Evolutionary conservation across 2,113 vertebrate species (phyloP), one percentile per base, ranked within the genome.

Genomic region (Protobothrops mucrosquamatus): DNA sequence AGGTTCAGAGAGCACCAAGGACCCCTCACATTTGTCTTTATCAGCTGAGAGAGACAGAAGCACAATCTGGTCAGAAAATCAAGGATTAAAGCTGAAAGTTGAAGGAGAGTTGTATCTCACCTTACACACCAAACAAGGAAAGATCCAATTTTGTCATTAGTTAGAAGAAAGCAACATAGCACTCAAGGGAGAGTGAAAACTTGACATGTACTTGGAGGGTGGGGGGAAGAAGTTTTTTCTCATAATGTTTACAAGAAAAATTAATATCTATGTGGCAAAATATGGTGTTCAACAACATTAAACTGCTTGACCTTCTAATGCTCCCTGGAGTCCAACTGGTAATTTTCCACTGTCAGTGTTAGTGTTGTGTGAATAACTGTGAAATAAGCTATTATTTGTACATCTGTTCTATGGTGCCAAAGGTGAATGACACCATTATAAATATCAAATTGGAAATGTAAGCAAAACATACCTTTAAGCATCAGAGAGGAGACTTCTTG

Each of bases 231-330:
- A 89, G 43, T 93, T 12, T 39, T 15, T 95, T 93, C 92, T 93
- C 0, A 2, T 93, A 92, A 95, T 46, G 20, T 94, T 85, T 85
- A 69, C 95, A 95, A 94, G 87, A 89, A 51, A 92, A 91, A 92
- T 96, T 94, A 92, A 91, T 64, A 93, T 96, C 94, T 95, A 92
- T 88, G 93, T 95, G 90, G 74, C 14, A 46, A 48, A 48, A 91
- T 43, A 3, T 39, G 64, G 15, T 39, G 11, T 91, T 91, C 64
- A 81, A 24, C 89, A 29, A 52, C 46, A 91, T 85, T 85, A 91
- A 85, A n/a, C 3, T 85, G 39, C 56, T 20, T 74, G 52, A 55
- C 88, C 29, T 86, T 90, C n/a, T 86, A 54, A 94, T 23, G 18
- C 92, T 95, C 93, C 95, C 92, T 93, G 0, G 0, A 92, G 88